A percentile compares a stretch with the other conserved stretches of the same genome.
Evolutionary conservation across 2,113 vertebrate species (phyloP).

Genomic region (Labrus mixtus): DNA sequence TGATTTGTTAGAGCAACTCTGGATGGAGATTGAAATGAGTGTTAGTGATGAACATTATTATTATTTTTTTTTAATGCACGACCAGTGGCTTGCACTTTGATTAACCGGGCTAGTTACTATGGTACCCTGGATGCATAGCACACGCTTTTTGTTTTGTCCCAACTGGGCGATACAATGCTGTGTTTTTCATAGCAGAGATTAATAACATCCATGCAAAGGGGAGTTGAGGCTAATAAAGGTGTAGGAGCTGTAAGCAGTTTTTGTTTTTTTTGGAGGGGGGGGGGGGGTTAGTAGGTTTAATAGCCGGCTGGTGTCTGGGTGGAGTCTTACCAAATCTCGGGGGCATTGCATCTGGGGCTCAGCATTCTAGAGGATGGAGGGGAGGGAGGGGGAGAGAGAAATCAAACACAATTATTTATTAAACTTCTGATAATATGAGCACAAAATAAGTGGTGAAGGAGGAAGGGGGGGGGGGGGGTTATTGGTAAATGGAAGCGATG

Average conservation of each 20-base stretch:
- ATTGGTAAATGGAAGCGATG: not conserved
- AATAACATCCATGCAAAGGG: constrained; percentile 5
- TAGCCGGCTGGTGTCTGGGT: constrained; percentile 29
- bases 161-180: constrained; percentile 6
- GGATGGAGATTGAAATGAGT: constrained; percentile 44
- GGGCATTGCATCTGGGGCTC: constrained; percentile 74
- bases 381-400: constrained; percentile 1
- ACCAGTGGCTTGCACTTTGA: constrained; percentile 26
- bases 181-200: constrained; percentile 11
- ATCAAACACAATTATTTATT: constrained; percentile 32
- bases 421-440: constrained; percentile 5
- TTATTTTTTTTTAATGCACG: constrained; percentile 5
- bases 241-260: constrained; percentile 8
- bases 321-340: constrained; percentile 81
- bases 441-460: not conserved
- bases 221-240: constrained; percentile 6
- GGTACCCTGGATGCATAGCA: not conserved
- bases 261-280: too few relatives aligned
- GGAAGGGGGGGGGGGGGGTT: not conserved
- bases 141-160: constrained; percentile 9
- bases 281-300: constrained; percentile 12
- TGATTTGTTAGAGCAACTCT: constrained; percentile 40
- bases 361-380: constrained; percentile 69
- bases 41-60: constrained; percentile 29
- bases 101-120: constrained; percentile 28